Conservation (phyloP, 2,888 invertebrate species). For the Lampropteryx suffumata region DNA sequence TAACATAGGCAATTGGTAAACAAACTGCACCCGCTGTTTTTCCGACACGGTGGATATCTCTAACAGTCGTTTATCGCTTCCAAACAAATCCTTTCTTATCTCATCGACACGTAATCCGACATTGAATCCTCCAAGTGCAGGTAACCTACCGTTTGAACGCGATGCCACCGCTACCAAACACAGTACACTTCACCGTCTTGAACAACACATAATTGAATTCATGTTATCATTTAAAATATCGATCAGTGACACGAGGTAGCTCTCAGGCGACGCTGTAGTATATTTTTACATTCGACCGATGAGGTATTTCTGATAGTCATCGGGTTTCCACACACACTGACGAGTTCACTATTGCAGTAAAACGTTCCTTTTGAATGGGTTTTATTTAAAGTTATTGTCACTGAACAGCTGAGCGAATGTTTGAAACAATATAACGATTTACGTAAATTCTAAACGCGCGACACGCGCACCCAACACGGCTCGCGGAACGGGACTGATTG, state of each 20-base stretch:
- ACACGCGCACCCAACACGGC: conserved; percentile 43
- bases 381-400: conserved; percentile 54
- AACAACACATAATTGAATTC: conserved; percentile 77
- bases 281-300: conserved; percentile 76
- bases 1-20: conserved; percentile 9
- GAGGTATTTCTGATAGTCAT: conserved; percentile 67
- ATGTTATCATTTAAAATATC: conserved; percentile 82
- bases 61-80: conserved; percentile 56
- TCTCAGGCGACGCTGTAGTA: conserved; percentile 69
- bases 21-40: conserved; percentile 22
- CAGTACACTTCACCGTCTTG: conserved; percentile 65
- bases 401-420: conserved; percentile 77
- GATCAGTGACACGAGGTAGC: conserved; percentile 78
- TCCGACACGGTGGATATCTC: conserved; percentile 29
- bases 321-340: conserved; percentile 45
- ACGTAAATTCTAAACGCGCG: conserved; percentile 39
- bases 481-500: conserved; percentile 68
- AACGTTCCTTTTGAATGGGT: conserved; percentile 27
- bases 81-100: conserved; percentile 74
- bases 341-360: conserved; percentile 32
- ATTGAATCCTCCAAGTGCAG: conserved; percentile 60
- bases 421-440: conserved; percentile 72
- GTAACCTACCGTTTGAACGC: conserved; percentile 42
- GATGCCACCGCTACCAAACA: conserved; percentile 41
- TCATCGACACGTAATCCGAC: conserved; percentile 58